Conservation (phyloP, 2,113 vertebrate species). For the Todiramphus saurophagus region DNA sequence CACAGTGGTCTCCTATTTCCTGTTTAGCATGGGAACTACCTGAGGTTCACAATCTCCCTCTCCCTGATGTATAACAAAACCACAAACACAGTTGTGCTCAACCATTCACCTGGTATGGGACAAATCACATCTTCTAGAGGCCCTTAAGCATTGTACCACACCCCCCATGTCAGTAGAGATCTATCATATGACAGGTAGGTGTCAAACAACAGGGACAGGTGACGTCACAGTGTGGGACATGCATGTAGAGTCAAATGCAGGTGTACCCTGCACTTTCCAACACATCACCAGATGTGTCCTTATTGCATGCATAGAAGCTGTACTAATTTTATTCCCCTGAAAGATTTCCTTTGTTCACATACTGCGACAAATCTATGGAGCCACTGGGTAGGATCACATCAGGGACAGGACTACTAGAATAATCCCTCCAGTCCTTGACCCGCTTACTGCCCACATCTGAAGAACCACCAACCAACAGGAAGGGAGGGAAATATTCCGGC, state of each 20-base stretch:
- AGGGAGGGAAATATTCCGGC: neutral
- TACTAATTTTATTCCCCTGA: neutral
- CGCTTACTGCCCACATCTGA: conserved; percentile 31
- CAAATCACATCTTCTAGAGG: neutral
- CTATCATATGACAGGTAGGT: neutral
- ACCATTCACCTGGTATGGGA: neutral
- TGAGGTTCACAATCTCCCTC: neutral
- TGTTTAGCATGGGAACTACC: neutral
- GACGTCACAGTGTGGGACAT: neutral
- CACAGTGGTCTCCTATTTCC: neutral
- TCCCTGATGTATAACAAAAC: neutral
- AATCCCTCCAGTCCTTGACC: neutral
- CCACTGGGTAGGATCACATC: neutral
- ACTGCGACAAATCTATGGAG: neutral
- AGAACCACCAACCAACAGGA: conserved; percentile 3
- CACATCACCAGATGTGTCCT: neutral
- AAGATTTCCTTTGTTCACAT: neutral
- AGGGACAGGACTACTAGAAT: neutral
- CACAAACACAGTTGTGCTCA: neutral
- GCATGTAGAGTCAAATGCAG: neutral
- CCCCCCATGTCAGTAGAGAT: neutral
- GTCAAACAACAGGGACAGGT: neutral
- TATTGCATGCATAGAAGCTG: neutral
- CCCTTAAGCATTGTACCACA: neutral
- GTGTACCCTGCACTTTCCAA: neutral